phyloP scores from a whole-genome alignment of 2,113 vertebrate genomes.

The Tapirus terrestris region DNA sequence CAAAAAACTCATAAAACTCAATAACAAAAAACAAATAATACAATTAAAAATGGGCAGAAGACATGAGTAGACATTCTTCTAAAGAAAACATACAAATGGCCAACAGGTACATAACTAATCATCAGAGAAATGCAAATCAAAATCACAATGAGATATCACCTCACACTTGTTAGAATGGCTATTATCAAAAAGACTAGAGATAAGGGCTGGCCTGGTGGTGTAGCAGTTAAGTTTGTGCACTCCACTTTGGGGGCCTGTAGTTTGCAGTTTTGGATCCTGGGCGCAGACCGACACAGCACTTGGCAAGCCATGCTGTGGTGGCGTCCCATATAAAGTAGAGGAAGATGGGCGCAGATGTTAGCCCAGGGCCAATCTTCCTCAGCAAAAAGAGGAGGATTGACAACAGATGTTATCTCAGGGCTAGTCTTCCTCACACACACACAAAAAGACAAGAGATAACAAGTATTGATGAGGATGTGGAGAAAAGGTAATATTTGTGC shows the following conservation, averaged over 20 bases:
- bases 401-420: no score
- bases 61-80: background rate
- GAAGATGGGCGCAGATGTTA: no score
- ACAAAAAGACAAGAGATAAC: background rate
- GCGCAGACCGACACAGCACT: no score
- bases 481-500: background rate
- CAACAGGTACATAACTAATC: background rate
- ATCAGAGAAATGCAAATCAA: background rate
- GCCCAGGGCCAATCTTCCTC: no score
- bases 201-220: no score
- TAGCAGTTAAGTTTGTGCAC: no score
- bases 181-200: background rate
- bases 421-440: no score
- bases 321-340: no score
- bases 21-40: background rate
- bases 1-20: background rate
- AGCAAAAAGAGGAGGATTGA: no score
- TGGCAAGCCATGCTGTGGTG: no score
- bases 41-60: background rate
- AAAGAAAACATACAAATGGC: background rate
- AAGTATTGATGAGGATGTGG: background rate
- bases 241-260: no score
- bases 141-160: background rate
- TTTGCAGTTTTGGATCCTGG: no score
- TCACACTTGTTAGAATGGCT: background rate